Conservation (phyloP, 2,888 invertebrate species). For the Spodoptera exigua region DNA sequence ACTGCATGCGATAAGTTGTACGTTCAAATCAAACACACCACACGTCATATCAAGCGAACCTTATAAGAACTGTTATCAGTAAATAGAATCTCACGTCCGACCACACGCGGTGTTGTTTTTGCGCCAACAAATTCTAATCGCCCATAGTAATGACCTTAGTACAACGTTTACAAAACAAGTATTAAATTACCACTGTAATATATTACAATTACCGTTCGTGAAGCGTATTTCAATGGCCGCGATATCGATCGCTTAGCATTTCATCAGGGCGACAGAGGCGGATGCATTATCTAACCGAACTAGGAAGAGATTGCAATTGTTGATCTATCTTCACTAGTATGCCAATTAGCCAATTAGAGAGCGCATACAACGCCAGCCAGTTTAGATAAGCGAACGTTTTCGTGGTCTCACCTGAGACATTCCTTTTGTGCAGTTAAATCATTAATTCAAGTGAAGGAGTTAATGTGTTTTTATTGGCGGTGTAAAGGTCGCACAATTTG, state of each 20-base stretch:
- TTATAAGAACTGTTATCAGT: conserved; percentile 66
- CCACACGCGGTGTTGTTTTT: conserved; percentile 77
- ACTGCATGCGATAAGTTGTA: conserved; percentile 62
- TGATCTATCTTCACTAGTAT: conserved; percentile 83
- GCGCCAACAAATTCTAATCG: conserved; percentile 70
- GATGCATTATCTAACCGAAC: conserved; percentile 78
- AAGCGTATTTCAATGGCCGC: conserved; percentile 82
- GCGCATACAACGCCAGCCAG: conserved; percentile 75
- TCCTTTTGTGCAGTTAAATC: conserved; percentile 60
- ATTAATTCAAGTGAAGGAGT: conserved; percentile 43
- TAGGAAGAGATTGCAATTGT: conserved; percentile 84
- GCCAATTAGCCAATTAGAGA: conserved; percentile 89
- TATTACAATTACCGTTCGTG: conserved; percentile 74
- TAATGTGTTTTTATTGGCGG: conserved; percentile 50
- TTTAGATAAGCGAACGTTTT: conserved; percentile 76
- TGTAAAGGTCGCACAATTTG: conserved; percentile 62
- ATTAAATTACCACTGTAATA: conserved; percentile 66
- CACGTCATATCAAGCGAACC: conserved; percentile 64
- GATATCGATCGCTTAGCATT: conserved; percentile 83
- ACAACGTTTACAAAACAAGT: conserved; percentile 64
- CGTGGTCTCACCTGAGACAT: conserved; percentile 64
- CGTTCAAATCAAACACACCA: conserved; percentile 63
- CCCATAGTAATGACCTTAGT: conserved; percentile 65
- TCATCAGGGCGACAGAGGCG: conserved; percentile 79
- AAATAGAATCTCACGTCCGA: conserved; percentile 65